Percentiles rank a stretch among this genome's conserved stretches.
Conservation (phyloP, 1,140 invertebrate genomes). For the Tyrophagus putrescentiae region DNA sequence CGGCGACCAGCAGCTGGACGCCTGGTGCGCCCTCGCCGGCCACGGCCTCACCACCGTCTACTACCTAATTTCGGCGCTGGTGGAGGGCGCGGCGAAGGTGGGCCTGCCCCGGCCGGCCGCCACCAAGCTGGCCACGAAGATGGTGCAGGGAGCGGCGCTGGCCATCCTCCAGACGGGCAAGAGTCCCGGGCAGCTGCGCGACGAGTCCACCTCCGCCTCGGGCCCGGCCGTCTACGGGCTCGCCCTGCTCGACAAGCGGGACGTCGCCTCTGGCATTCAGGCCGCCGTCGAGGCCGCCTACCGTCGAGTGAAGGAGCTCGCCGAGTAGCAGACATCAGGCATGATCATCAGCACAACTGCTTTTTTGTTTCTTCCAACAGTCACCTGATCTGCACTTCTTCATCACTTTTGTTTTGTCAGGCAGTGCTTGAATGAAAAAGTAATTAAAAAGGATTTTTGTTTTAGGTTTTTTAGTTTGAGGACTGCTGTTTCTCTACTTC, state of each 20-base stretch:
- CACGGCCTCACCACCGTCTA: conserved; percentile 20
- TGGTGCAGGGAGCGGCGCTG: conserved; percentile 42
- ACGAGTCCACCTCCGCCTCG: conserved; percentile 41
- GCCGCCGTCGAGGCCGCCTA: conserved; percentile 63
- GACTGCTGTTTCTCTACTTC: too few relatives aligned
- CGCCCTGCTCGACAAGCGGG: conserved; percentile 63
- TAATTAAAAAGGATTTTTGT: too few relatives aligned
- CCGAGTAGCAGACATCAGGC: too few relatives aligned
- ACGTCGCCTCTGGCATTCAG: conserved; percentile 58
- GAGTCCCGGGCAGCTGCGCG: conserved; percentile 38
- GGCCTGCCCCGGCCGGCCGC: conserved; percentile 42
- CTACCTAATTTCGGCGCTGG: conserved; percentile 23
- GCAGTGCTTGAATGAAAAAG: too few relatives aligned
- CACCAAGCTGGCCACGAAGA: conserved; percentile 42
- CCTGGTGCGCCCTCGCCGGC: conserved; percentile 4
- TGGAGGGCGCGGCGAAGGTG: conserved; percentile 43
- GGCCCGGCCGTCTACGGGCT: conserved; percentile 67
- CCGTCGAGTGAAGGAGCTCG: conserved; percentile 28
- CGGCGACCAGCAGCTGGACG: conserved; percentile 10
- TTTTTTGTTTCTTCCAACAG: too few relatives aligned
- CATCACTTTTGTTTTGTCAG: too few relatives aligned
- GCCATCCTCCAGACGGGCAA: conserved; percentile 44
- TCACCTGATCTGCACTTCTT: too few relatives aligned
- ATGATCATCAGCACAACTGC: too few relatives aligned
- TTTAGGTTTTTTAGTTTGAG: too few relatives aligned